phyloP scores from a whole-genome alignment of 2,888 invertebrate species.

The Bombyx huttoni region DNA sequence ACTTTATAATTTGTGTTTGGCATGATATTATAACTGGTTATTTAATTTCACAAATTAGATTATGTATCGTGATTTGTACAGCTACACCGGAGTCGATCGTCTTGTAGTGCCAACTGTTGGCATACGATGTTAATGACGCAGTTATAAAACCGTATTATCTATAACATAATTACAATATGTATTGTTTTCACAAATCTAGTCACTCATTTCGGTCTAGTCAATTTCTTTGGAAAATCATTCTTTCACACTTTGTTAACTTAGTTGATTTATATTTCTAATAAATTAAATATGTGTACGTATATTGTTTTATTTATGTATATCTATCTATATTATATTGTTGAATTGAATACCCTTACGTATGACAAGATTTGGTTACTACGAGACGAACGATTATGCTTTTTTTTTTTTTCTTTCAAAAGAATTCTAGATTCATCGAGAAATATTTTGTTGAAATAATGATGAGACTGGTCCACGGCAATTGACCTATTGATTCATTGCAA shows the following conservation, averaged over 20 bases:
- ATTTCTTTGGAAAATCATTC: slow-evolving; percentile 17
- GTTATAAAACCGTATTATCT: slow-evolving; percentile 1
- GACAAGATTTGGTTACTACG: slow-evolving; percentile 42
- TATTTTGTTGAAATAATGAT: not conserved
- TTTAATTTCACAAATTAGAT: slow-evolving; percentile 57
- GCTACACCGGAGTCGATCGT: slow-evolving; percentile 55
- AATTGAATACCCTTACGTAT: slow-evolving; percentile 19
- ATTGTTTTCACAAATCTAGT: slow-evolving; percentile 47
- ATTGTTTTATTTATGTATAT: slow-evolving; percentile 57
- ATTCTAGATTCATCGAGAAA: slow-evolving; percentile 35
- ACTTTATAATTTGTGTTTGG: slow-evolving; percentile 66
- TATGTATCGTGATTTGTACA: slow-evolving; percentile 53
- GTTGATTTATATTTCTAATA: slow-evolving; percentile 35
- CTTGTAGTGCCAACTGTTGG: slow-evolving; percentile 64
- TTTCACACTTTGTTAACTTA: slow-evolving; percentile 39
- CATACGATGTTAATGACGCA: slow-evolving; percentile 24
- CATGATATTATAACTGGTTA: slow-evolving; percentile 67
- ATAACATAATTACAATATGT: slow-evolving; percentile 27
- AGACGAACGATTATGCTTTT: slow-evolving; percentile 60
- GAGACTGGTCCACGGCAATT: not conserved
- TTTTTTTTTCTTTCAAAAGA: slow-evolving; percentile 11
- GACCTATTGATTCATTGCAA: not conserved
- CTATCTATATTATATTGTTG: slow-evolving; percentile 14
- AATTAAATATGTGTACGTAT: slow-evolving; percentile 41
- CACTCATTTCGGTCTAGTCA: slow-evolving; percentile 66